phyloP scores from a whole-genome alignment of 1,140 invertebrate species.

The Ips typographus region DNA sequence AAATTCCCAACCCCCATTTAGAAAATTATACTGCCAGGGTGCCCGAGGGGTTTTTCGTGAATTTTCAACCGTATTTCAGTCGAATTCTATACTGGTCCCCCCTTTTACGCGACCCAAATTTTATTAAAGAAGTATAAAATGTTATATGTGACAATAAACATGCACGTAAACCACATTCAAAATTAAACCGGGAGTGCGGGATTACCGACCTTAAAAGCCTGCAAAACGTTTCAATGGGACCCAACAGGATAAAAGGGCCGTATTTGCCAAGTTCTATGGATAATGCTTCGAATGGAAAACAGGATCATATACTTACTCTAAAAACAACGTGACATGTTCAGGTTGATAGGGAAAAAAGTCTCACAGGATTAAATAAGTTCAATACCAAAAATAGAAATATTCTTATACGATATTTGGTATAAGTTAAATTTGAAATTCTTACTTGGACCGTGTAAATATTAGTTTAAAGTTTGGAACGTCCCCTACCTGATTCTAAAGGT shows the following conservation, averaged over 20 bases:
- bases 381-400: slow-evolving; percentile 5
- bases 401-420: too few relatives aligned
- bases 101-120: slow-evolving; percentile 30
- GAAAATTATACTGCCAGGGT: slow-evolving; percentile 33
- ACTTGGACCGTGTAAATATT: too few relatives aligned
- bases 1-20: slow-evolving; percentile 31
- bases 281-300: slow-evolving; percentile 1
- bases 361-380: slow-evolving; percentile 2
- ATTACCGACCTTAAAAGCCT: slow-evolving; percentile 36
- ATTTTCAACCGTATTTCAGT: slow-evolving; percentile 29
- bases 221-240: slow-evolving; percentile 25
- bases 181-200: slow-evolving; percentile 37
- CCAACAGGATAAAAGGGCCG: slow-evolving; percentile 5
- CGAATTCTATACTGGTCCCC: slow-evolving; percentile 28
- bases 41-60: slow-evolving; percentile 30
- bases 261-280: slow-evolving; percentile 17
- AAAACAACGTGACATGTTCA: background rate
- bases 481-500: too few relatives aligned
- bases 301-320: background rate
- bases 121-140: slow-evolving; percentile 39
- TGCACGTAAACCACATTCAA: slow-evolving; percentile 38
- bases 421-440: too few relatives aligned
- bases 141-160: slow-evolving; percentile 39
- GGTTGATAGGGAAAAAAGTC: background rate
- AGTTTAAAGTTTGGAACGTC: too few relatives aligned